Base-by-base conservation (phyloP, 2,797 vertebrate genomes). In the Sternarchorhynchus goeldii region DNA sequence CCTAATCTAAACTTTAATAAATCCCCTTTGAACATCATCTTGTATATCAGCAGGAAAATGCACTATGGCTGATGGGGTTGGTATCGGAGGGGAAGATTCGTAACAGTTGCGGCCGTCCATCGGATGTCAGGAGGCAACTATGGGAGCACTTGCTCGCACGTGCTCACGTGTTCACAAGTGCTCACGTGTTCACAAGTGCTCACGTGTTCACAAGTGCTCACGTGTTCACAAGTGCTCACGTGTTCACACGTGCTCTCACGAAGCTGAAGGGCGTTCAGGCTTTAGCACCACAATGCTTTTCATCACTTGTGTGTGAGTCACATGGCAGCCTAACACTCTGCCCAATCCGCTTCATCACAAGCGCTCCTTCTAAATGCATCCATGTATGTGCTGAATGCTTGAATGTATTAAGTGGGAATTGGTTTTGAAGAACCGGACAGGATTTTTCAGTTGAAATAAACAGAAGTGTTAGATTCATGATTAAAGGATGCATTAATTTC, bases 191-290 rank as follows among this genome's bases (percentile, higher is more conserved):
- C 67, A 66, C 69, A 63, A 58, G 34, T 34, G 65, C 56, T 73
- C 32, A 25, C 25, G 25, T 68, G 21, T 25, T 5, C 56, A 16
- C 65, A 57, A 74, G 70, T 36, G 64, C 25, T 25, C 25, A 25
- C 25, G 1, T 1, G 25, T 25, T 25, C 25, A 25, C 25, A 25
- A 25, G 25, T 25, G 25, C 25, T 25, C 25, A 25, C 25, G 25
- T 60, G 75, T 31, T 39, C 67, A 66, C 69, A 63, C 64, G 34
- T 34, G 65, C 56, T 73, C 32, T 68, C 70, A 81, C 67, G 45
- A 70, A 53, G 56, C 64, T 70, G 64, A 81, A 78, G 80, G 65
- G 71, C 29, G 66, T 55, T 55, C 45, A n/a, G 76, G 76, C 75
- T 78, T 78, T 50, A 53, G 53, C 45, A 53, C 34, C 45, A 75